Base-by-base conservation (phyloP, 64 coral and sea anemone species). In the Actinia equina region DNA sequence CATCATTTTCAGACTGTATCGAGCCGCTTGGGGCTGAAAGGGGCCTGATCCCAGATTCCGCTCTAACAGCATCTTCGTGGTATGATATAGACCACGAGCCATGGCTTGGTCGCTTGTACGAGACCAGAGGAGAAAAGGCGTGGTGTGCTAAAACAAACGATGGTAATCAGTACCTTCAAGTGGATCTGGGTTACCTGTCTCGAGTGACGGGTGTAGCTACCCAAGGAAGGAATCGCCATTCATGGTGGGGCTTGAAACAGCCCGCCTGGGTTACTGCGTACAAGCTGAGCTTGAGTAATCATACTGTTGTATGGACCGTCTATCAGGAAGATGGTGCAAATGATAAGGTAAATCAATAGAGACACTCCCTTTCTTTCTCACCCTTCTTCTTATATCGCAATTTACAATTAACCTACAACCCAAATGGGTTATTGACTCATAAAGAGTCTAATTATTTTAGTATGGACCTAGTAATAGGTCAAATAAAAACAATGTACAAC, bases 141-240 rank as follows among this genome's bases (percentile, higher is more conserved):
- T 92, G 93, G 93, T 95, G 93, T 41, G 89, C 93, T 52, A 58
- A 58, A 17, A 80, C 91, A 88, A 95, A 95, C 54, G 93, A 95
- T 71, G 59, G 83, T 3, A 84, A 77, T 26, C 93, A 95, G 77
- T 95, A 82, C 44, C 58, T 95, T 22, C 93, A 95, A 53, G 51
- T 95, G 17, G 93, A 95, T 80, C 53, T 95, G 30, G 44, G 30
- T 67, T 80, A 95, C 54, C 17, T 85, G 41, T 70, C 87, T 25
- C 71, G 82, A 27, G 74, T 95, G 18, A 91, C 86, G 16, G 93
- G 89, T n/a, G 86, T 95, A 43, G 93, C 93, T 49, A 92, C 82
- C 42, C 93, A 95, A 56, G 93, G 89, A 17, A 95, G 91, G 53
- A 84, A 85, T 19, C 76, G 82, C 55, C 56, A 83, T 20, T 95